Base-by-base conservation (phyloP, 2,888 invertebrate species). In the Frankliniella fusca region DNA sequence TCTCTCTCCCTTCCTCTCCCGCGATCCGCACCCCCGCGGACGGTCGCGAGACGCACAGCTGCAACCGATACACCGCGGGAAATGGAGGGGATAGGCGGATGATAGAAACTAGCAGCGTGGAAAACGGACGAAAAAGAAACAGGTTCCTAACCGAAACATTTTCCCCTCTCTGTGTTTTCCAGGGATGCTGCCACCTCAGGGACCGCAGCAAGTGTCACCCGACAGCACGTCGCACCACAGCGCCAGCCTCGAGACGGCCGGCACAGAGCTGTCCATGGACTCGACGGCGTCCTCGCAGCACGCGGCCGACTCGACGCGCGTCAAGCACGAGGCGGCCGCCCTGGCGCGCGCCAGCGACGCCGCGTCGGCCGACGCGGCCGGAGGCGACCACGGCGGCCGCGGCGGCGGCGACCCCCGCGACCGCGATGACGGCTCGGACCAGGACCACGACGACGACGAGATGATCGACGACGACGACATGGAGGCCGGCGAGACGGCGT, bases 211-310 rank as follows among this genome's bases (percentile, higher is more conserved):
- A 87, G 93, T 94, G 20, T 94, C 94, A 86, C 96, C 96, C 0
- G 96, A 96, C 87, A 95, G 95, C 86, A 95, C 95, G 18, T 95
- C 95, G 81, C 94, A 95, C 3, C 85, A 85, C 0, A 86, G 85
- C 7, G 84, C 86, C 5, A 86, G 86, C 81, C 83, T 86, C 27
- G 70, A 76, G 70, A 76, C 70, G 27, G 27, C 27, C 10, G 70
- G 70, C 70, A 76, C 70, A 0, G 70, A 76, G 70, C 70, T 27
- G 70, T 76, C 70, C 70, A 76, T 76, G 70, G 70, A 76, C 70
- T 76, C 70, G 70, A 27, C 70, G 70, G 70, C 70, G 70, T 76
- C 70, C 70, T 76, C 70, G 70, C 23, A 23, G 70, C 70, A 76
- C 23, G 27, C n/a, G 23, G 70, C 70, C 70, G 70, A 76, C 70